These are phyloP conservation scores for Limnephilus auricula DNA, from an alignment of 2,888 invertebrate species.

Conservation along the genomic window DNA sequence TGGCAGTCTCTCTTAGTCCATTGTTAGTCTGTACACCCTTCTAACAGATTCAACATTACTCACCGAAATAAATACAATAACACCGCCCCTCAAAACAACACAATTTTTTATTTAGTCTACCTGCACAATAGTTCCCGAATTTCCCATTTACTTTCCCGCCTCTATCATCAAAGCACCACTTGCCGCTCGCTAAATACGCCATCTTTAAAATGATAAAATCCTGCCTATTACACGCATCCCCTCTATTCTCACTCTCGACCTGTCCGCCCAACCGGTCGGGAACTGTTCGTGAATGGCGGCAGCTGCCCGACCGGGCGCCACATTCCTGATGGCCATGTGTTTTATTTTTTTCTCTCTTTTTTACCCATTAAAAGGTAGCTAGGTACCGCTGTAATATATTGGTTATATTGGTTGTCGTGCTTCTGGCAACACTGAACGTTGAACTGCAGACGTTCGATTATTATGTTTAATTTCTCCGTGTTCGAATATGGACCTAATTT, in stretches of 20 bases:
- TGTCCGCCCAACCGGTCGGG: slow-evolving; percentile 18
- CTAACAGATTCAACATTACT: background rate
- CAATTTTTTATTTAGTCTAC: background rate
- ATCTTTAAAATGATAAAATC: background rate
- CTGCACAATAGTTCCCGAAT: background rate
- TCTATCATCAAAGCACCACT: background rate
- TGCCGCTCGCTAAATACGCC: background rate
- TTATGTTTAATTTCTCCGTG: background rate
- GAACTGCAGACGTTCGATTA: background rate
- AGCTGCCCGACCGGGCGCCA: slow-evolving; percentile 36
- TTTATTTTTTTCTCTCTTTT: slow-evolving; percentile 37
- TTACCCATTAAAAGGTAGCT: background rate
- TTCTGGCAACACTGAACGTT: background rate
- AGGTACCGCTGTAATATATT: background rate
- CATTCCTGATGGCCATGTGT: slow-evolving; percentile 44
- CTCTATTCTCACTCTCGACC: background rate
- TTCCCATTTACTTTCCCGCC: background rate
- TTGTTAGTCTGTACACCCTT: background rate
- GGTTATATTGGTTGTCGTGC: background rate
- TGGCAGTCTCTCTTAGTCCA: no score
- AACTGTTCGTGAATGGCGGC: slow-evolving; percentile 5
- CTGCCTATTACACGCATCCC: background rate
- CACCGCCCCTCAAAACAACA: background rate
- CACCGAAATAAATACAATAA: background rate
- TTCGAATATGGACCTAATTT: no score